Evolutionary conservation across 1,140 invertebrate species (phyloP).

Genomic region (Papilio xuthus): DNA sequence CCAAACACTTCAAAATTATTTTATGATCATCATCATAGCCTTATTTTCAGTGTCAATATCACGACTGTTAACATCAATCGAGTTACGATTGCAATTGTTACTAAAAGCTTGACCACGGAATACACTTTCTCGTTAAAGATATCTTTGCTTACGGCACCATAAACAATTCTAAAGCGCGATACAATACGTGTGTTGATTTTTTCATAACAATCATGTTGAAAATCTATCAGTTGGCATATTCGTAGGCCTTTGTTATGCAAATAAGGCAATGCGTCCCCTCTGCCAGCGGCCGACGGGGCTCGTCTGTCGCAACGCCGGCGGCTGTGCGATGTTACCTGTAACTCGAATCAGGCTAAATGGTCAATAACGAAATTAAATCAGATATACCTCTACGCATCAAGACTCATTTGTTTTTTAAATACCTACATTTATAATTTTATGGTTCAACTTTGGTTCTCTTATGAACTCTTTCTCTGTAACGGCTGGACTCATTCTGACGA

Average conservation of each 20-base stretch:
- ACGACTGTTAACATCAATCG: too few relatives aligned
- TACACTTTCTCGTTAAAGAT: background rate
- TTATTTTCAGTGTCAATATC: too few relatives aligned
- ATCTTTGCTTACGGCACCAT: background rate
- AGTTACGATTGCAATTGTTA: background rate
- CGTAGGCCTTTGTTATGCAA: conserved; percentile 63
- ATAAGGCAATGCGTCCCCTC: conserved; percentile 54
- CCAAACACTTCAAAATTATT: too few relatives aligned
- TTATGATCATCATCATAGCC: too few relatives aligned
- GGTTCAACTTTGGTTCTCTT: background rate
- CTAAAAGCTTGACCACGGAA: background rate
- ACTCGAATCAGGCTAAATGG: conserved; percentile 61
- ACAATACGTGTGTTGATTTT: conserved; percentile 9
- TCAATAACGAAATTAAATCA: conserved; percentile 53
- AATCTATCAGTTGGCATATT: conserved; percentile 42
- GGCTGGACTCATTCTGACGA: too few relatives aligned
- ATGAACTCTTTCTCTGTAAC: background rate
- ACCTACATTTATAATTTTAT: background rate
- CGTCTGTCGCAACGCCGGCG: conserved; percentile 58
- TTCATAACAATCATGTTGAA: conserved; percentile 29
- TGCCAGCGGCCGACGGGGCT: conserved; percentile 46
- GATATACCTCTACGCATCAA: conserved; percentile 46
- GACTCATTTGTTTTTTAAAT: conserved; percentile 36
- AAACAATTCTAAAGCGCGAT: background rate
- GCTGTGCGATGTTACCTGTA: conserved; percentile 61